These are phyloP conservation scores for Haliclona indistincta DNA, from an alignment of 37 sponge, comb jelly and placozoan species.

Conservation along the genomic window DNA sequence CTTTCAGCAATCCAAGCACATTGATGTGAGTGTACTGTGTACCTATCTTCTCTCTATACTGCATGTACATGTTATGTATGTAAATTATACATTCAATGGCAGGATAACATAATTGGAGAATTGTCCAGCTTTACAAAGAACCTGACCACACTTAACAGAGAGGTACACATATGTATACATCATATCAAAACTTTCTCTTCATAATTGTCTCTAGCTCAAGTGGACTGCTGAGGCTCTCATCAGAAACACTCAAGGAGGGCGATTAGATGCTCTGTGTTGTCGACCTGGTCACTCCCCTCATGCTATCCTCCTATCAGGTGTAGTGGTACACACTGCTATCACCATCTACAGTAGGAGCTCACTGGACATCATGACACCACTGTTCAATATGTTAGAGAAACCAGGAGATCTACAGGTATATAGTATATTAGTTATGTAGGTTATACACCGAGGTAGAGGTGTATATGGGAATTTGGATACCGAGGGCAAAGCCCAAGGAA, in stretches of 20 bases:
- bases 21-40: too few species aligned
- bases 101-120: too few species aligned
- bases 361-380: background rate
- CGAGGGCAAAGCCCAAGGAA: too few species aligned
- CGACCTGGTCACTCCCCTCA: constrained; percentile 3
- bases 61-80: too few species aligned
- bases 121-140: too few species aligned
- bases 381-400: background rate
- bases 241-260: constrained; percentile 47
- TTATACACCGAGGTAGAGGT: background rate
- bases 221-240: constrained; percentile 24
- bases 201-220: constrained; percentile 21
- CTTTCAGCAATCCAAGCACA: too few species aligned
- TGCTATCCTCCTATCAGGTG: background rate
- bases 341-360: background rate
- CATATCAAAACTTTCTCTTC: too few species aligned
- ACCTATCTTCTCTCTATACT: too few species aligned
- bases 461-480: too few species aligned
- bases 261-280: constrained; percentile 24
- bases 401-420: constrained; percentile 14
- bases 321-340: constrained; percentile 1
- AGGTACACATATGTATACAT: background rate
- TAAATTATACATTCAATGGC: too few species aligned
- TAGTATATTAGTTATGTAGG: background rate
- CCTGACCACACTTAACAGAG: constrained; percentile 6